Base-by-base conservation (phyloP, 2,797 vertebrate genomes). In the Micropoecilia bifurca region DNA sequence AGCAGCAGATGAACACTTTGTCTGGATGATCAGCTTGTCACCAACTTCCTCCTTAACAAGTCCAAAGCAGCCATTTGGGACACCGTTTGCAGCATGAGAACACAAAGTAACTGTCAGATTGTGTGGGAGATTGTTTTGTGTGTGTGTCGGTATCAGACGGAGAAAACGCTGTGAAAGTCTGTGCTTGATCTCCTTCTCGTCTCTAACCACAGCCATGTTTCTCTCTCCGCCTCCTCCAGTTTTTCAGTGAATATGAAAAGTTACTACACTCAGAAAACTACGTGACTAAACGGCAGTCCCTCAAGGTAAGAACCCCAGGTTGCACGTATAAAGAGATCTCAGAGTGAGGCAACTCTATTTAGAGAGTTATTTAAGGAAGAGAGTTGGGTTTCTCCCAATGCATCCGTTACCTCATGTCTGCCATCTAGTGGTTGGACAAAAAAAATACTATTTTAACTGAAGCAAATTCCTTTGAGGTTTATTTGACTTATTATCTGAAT, bases 241-340 rank as follows among this genome's bases (percentile, higher is more conserved):
- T 99, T 95, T 99, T 99, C 93, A 98, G 96, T 93, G 98, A 99
- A 94, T 99, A 99, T 81, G 98, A 99, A 94, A 99, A 99, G 93
- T 94, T 99, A 82, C 97, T 99, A 90, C 98, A 98, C 96, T 99
- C 98, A 6, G 98, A 99, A 97, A 99, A 99, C 93, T 99, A 99
- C 0, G 98, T 99, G 95, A 99, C 98, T 82, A 99, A 99, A 92
- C 95, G 98, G 84, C 98, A 99, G 95, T 99, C 98, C 63, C 96
- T 99, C 87, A 99, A 99, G 97, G 98, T 99, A 96, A 94, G 92
- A 18, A 4, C 8, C 30, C 22, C 0, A 48, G 74, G 45, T 83
- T 9, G 0, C 43, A 57, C 20, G 59, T 71, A 80, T 85, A 80
- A 91, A 84, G 72, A 73, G 43, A 57, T 77, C 73, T 77, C 78